These are phyloP conservation scores for Acyrthosiphon pisum DNA, from an alignment of 1,140 invertebrate species.

Conservation along the genomic window DNA sequence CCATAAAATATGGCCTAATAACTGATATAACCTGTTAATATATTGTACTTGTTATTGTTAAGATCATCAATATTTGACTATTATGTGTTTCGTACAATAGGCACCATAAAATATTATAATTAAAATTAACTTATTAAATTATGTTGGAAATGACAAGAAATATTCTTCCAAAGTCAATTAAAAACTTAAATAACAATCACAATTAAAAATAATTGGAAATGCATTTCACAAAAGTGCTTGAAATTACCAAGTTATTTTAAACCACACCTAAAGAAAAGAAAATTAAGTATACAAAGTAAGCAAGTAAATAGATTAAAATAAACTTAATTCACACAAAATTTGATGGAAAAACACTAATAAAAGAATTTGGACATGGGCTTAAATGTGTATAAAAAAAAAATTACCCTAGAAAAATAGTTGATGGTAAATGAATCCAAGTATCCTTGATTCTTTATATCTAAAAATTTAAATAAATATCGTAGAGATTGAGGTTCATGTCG, in stretches of 20 bases:
- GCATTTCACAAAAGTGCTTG: neutral
- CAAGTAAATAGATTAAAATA: neutral
- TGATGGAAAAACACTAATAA: neutral
- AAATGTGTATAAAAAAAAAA: constrained; percentile 47
- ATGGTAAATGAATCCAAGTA: constrained; percentile 90
- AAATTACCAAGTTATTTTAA: neutral
- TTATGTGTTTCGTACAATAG: neutral
- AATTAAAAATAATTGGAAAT: neutral
- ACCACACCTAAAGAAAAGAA: neutral
- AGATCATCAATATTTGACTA: no score
- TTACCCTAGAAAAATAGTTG: constrained; percentile 91
- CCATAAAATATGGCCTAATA: neutral
- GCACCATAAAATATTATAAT: neutral
- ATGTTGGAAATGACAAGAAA: neutral
- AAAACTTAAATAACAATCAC: neutral
- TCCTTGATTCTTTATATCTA: constrained; percentile 88
- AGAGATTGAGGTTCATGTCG: constrained; percentile 88
- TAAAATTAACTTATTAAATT: neutral
- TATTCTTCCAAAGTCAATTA: neutral
- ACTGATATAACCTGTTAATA: no score
- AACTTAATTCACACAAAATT: neutral
- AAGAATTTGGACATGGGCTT: neutral
- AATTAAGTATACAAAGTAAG: neutral
- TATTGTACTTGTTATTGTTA: no score
- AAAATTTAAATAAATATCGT: constrained; percentile 89